Evolutionary conservation across 2,113 vertebrate genomes (phyloP), one percentile per base, ranked within the genome.

Genomic region (Colistium nudipinnis): DNA sequence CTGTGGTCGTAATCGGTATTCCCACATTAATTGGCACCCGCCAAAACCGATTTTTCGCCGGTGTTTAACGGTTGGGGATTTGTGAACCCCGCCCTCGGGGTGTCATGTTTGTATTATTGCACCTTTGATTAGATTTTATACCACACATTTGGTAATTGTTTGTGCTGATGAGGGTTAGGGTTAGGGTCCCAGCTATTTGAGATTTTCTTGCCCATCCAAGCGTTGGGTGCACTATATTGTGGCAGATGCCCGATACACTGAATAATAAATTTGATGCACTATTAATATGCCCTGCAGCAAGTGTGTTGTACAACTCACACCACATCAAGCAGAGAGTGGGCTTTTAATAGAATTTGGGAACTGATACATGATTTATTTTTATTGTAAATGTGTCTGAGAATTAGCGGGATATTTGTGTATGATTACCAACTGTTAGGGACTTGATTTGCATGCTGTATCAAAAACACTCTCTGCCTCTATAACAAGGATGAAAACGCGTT

Each of bases 211-310:
- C 22, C 31, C 11, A 41, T 57, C 5, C 22, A 27, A 66, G 20
- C 12, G 47, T 49, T 73, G 35, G 25, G 25, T 53, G 14, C 24
- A 39, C 9, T 20, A 30, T 38, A 72, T 19, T 62, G 45, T 44
- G 48, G 38, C 38, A 30, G 27, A 60, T 31, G 30, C 57, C 51
- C 49, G 30, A 57, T 3, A 13, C 24, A 60, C 27, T 82, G 31
- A 74, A 78, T 43, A 53, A 52, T 59, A 35, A 25, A 62, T 25
- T 13, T 35, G 35, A 70, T 63, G 39, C 52, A 68, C 16, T 51
- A 28, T 65, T 52, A 61, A 81, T 25, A 43, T 17, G 55, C 25
- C 36, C 41, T 51, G 10, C 33, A 54, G 63, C 47, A 19, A 36
- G 3, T 38, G n/a, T 8, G 14, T 20, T 17, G 43, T 59, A 7